These are phyloP conservation scores for Amphimallon solstitiale DNA, from an alignment of 2,888 invertebrate species.

Conservation along the genomic window DNA sequence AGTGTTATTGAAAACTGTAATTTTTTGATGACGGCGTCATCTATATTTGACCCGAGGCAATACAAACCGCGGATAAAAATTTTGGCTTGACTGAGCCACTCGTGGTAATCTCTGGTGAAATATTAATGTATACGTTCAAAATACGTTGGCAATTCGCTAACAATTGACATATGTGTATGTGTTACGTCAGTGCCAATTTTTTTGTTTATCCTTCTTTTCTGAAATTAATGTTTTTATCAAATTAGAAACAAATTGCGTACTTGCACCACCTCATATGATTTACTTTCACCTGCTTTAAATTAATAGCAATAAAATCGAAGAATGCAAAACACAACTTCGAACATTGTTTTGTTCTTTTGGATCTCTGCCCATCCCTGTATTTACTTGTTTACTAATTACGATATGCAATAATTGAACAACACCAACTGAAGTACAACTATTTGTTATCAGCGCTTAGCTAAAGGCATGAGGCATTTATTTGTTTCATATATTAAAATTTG, in stretches of 20 bases:
- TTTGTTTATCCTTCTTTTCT: constrained; percentile 30
- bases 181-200: constrained; percentile 41
- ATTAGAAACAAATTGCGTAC: neutral
- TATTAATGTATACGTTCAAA: no score
- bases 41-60: no score
- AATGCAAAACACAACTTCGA: constrained; percentile 6
- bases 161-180: constrained; percentile 30
- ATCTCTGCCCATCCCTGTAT: constrained; percentile 45
- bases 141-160: neutral
- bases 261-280: constrained; percentile 6
- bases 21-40: no score
- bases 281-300: neutral
- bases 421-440: neutral
- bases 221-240: constrained; percentile 4
- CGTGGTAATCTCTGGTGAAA: no score
- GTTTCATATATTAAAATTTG: neutral
- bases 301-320: constrained; percentile 2
- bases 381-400: constrained; percentile 39
- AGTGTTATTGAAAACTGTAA: no score
- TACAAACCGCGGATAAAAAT: no score
- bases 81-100: no score
- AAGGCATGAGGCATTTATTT: neutral
- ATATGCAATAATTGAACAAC: neutral
- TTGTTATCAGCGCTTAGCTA: neutral
- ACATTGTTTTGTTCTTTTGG: constrained; percentile 15